phyloP scores from a whole-genome alignment of 2,797 vertebrate genomes.

The Ctenopoma multispine region DNA sequence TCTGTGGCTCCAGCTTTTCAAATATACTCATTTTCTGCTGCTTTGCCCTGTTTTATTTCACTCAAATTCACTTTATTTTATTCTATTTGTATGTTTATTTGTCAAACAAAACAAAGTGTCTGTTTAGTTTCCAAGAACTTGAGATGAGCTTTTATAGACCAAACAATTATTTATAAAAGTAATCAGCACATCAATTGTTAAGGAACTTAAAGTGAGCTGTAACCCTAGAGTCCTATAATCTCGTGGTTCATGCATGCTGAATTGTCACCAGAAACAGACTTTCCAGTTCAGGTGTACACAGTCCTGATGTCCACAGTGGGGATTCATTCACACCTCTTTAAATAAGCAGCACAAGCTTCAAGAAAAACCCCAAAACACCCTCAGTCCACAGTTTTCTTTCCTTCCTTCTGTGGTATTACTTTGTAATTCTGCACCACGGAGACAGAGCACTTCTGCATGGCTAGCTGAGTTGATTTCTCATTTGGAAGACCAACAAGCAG shows the following conservation, averaged over 20 bases:
- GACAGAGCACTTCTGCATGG: slow-evolving; percentile 22
- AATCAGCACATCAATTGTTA: background rate
- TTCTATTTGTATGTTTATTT: too few species aligned
- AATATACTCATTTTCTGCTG: background rate
- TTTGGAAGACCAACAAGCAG: slow-evolving; percentile 32
- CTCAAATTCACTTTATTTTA: background rate
- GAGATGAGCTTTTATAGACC: background rate
- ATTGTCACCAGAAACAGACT: background rate
- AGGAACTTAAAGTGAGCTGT: background rate
- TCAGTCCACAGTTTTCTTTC: slow-evolving; percentile 30
- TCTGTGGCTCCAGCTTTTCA: background rate
- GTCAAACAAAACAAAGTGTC: background rate
- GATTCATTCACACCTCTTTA: slow-evolving; percentile 30
- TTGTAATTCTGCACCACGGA: slow-evolving; percentile 34
- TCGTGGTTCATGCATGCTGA: background rate
- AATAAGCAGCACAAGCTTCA: slow-evolving; percentile 45
- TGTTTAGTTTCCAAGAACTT: background rate
- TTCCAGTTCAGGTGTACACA: background rate
- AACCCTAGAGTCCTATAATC: background rate
- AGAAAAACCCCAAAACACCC: slow-evolving; percentile 42
- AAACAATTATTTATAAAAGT: background rate
- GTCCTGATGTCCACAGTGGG: background rate
- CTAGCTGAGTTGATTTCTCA: slow-evolving; percentile 31
- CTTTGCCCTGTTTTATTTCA: background rate
- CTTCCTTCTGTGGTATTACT: slow-evolving; percentile 21